These are phyloP conservation scores for Gallinago paraguaiae DNA, from an alignment of 2,113 vertebrate genomes.

Conservation along the genomic window DNA sequence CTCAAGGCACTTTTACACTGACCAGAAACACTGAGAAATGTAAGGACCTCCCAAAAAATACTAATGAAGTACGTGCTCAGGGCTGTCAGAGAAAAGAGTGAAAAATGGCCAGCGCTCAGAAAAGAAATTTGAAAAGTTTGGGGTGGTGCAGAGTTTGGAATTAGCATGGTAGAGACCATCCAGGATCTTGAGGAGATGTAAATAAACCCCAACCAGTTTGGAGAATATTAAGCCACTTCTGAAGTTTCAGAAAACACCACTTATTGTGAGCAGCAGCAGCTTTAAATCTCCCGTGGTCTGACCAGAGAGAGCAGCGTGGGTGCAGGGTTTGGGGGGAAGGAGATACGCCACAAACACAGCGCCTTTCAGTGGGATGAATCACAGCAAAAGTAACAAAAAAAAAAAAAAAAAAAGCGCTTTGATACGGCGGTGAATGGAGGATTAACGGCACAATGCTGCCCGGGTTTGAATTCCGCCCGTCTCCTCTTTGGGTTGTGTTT, in stretches of 20 bases:
- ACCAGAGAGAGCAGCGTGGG: accelerated
- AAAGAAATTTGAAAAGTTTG: not conserved
- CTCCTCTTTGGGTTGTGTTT: not conserved
- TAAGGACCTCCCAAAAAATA: not conserved
- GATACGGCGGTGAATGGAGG: not conserved
- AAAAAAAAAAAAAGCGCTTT: slow-evolving; percentile 14
- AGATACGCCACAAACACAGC: not conserved
- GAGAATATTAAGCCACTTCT: not conserved
- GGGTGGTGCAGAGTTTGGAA: not conserved
- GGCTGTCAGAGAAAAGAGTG: not conserved
- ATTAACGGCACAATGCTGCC: not conserved
- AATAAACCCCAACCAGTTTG: not conserved
- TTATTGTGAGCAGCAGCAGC: not conserved
- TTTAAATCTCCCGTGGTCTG: not conserved
- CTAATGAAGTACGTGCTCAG: not conserved
- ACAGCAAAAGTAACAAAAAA: slow-evolving; percentile 3
- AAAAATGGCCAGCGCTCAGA: not conserved
- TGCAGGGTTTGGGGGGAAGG: not conserved
- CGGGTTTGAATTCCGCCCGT: not conserved
- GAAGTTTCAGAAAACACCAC: not conserved
- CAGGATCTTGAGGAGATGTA: not conserved
- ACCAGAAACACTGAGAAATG: not conserved
- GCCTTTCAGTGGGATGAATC: not conserved
- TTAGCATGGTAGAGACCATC: accelerated
- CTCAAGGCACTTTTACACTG: not conserved